A percentile compares a stretch with the other conserved stretches of the same genome.
Conservation (phyloP, 2,888 invertebrate species). For the Homarus gammarus region DNA sequence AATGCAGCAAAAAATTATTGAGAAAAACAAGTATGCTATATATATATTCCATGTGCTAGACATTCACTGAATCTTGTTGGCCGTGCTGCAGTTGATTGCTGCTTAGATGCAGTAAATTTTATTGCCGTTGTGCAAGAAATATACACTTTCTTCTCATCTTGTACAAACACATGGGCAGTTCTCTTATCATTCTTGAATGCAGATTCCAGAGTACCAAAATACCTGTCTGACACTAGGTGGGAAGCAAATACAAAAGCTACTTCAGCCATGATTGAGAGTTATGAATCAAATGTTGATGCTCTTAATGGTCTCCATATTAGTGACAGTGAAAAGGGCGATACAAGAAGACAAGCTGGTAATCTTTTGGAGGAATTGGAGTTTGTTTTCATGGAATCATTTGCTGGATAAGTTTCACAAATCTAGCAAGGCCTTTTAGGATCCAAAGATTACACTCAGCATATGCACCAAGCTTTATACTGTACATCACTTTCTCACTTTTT, state of each 20-base stretch:
- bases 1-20: not conserved
- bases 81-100: slow-evolving; percentile 14
- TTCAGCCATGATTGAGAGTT: not conserved
- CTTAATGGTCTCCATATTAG: not conserved
- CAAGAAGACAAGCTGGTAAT: not conserved
- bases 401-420: slow-evolving; percentile 14
- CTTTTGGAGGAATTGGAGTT: not conserved
- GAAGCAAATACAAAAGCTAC: slow-evolving; percentile 1
- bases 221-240: slow-evolving; percentile 2
- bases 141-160: slow-evolving; percentile 6
- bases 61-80: slow-evolving; percentile 6
- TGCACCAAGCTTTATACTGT: slow-evolving; percentile 11
- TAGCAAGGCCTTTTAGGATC: slow-evolving; percentile 1
- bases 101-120: not conserved
- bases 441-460: not conserved
- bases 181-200: not conserved
- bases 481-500: not conserved
- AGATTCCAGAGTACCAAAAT: not conserved
- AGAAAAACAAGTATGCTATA: slow-evolving; percentile 18
- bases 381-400: slow-evolving; percentile 21
- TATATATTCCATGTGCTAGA: slow-evolving; percentile 1
- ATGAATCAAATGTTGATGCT: not conserved
- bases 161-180: not conserved
- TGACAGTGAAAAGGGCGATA: not conserved
- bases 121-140: slow-evolving; percentile 12